phyloP scores from a whole-genome alignment of 2,888 invertebrate species.

The Ichneumon xanthorius region DNA sequence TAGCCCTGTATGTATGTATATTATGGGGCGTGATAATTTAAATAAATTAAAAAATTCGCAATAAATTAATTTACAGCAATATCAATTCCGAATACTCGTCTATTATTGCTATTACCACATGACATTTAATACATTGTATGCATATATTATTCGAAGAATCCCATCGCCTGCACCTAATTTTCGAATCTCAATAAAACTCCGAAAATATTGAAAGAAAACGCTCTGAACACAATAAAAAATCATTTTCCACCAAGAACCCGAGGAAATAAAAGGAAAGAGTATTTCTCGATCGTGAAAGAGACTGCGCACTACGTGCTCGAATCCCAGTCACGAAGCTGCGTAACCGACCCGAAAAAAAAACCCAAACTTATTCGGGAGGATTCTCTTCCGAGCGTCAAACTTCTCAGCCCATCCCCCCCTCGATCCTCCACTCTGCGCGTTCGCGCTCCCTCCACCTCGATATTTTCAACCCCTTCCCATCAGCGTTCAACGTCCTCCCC shows the following conservation, averaged over 20 bases:
- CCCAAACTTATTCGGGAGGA: conserved; percentile 27
- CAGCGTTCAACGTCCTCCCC: conserved; percentile 28
- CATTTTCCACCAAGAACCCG: not conserved
- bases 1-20: too few relatives aligned
- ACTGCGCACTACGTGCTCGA: conserved; percentile 19
- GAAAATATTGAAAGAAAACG: not conserved
- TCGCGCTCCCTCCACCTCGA: conserved; percentile 10
- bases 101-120: too few relatives aligned
- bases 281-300: not conserved
- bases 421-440: not conserved
- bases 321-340: conserved; percentile 3
- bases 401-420: conserved; percentile 9
- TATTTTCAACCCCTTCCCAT: conserved; percentile 58
- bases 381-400: conserved; percentile 16
- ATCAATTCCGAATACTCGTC: too few relatives aligned
- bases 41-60: too few relatives aligned
- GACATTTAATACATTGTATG: too few relatives aligned
- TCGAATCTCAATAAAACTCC: not conserved
- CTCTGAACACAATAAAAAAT: not conserved
- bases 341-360: not conserved
- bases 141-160: too few relatives aligned
- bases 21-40: too few relatives aligned
- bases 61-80: too few relatives aligned
- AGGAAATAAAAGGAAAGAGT: not conserved
- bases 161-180: not conserved